Conservation (phyloP, 2,888 invertebrate genomes). For the Helleia helle region DNA sequence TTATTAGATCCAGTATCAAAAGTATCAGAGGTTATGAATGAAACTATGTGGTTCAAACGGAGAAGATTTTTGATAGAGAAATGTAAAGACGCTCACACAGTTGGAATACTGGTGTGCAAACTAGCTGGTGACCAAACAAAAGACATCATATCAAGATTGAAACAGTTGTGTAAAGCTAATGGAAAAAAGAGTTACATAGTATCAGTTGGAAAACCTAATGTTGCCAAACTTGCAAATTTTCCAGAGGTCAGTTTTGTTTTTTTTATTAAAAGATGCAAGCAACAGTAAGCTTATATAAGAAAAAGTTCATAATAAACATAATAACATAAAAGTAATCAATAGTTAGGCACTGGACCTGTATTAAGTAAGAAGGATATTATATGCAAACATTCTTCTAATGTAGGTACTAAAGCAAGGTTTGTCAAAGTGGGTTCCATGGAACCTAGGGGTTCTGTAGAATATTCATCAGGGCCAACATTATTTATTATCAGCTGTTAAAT, state of each 20-base stretch:
- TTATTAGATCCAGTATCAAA: slow-evolving; percentile 61
- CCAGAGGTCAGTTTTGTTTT: slow-evolving; percentile 75
- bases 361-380: too few species aligned
- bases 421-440: too few species aligned
- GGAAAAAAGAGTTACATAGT: slow-evolving; percentile 93
- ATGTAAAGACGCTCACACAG: slow-evolving; percentile 89
- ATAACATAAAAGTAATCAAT: too few species aligned
- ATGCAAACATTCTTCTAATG: too few species aligned
- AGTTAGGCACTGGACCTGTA: too few species aligned
- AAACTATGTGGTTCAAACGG: slow-evolving; percentile 78
- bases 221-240: slow-evolving; percentile 96
- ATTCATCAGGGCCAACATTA: too few species aligned
- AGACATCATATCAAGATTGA: slow-evolving; percentile 82
- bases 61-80: slow-evolving; percentile 91
- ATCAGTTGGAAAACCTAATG: slow-evolving; percentile 95
- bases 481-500: too few species aligned
- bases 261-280: too few species aligned
- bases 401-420: too few species aligned
- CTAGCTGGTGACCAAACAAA: slow-evolving; percentile 87
- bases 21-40: slow-evolving; percentile 49
- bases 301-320: too few species aligned
- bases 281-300: too few species aligned
- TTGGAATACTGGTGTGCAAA: slow-evolving; percentile 94
- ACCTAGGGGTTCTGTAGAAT: too few species aligned
- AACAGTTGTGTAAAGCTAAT: slow-evolving; percentile 79